phyloP scores from a whole-genome alignment of 2,113 vertebrate species.

The Geococcyx californianus region DNA sequence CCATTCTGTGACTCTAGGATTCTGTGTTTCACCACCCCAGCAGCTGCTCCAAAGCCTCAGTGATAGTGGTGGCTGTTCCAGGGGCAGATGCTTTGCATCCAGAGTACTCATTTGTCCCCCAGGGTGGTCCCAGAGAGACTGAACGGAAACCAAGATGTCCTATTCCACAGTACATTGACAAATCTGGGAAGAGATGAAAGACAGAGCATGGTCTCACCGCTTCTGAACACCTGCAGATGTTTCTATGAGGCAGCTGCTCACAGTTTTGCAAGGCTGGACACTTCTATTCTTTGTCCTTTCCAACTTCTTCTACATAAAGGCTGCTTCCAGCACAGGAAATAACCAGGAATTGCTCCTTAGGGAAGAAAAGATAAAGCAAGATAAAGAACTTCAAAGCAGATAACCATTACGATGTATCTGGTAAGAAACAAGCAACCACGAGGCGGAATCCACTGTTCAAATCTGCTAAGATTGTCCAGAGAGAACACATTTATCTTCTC shows the following conservation, averaged over 20 bases:
- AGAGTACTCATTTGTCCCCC: accelerated
- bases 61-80: neutral
- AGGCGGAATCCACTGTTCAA: slow-evolving; percentile 37
- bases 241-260: neutral
- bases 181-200: neutral
- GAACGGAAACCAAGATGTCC: neutral
- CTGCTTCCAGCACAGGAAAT: neutral
- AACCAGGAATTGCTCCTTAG: slow-evolving; percentile 46
- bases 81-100: neutral
- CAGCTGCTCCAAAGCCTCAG: neutral
- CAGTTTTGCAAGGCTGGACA: neutral
- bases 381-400: slow-evolving; percentile 67
- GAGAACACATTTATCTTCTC: neutral
- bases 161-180: neutral
- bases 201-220: neutral
- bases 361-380: slow-evolving; percentile 59
- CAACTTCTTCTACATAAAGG: slow-evolving; percentile 25
- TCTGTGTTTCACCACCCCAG: neutral
- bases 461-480: slow-evolving; percentile 5
- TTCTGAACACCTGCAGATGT: neutral
- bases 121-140: neutral
- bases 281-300: slow-evolving; percentile 34
- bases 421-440: slow-evolving; percentile 60
- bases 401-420: neutral
- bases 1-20: too few relatives aligned